These are phyloP conservation scores for Laterallus jamaicensis DNA, from an alignment of 2,113 vertebrate species.

Conservation along the genomic window DNA sequence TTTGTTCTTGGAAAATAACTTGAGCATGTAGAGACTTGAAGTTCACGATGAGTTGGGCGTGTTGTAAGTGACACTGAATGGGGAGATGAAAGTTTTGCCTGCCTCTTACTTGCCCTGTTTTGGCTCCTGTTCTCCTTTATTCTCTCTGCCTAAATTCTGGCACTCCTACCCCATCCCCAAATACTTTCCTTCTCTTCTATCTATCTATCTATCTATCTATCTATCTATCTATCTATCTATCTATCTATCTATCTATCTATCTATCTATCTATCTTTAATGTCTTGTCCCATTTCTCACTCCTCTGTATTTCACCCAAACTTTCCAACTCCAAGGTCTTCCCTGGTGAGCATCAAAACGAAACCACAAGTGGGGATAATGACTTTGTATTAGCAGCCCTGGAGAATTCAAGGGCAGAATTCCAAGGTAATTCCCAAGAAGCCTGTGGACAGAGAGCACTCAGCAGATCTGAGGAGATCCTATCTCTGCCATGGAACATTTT, in stretches of 20 bases:
- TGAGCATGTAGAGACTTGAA: background rate
- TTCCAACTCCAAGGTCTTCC: background rate
- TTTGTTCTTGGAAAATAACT: background rate
- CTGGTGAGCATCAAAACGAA: background rate
- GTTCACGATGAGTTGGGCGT: background rate
- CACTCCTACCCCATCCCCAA: background rate
- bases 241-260: no score
- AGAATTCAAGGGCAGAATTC: background rate
- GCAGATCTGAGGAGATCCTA: background rate
- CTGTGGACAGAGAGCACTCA: background rate
- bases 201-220: no score
- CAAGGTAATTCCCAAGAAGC: background rate
- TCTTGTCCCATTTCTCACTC: background rate
- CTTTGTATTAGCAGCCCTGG: background rate
- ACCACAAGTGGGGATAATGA: background rate
- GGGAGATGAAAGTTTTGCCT: background rate
- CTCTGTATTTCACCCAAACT: background rate
- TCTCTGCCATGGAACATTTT: background rate
- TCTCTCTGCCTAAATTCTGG: background rate
- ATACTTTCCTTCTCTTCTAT: background rate
- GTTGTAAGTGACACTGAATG: background rate
- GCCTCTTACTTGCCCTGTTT: background rate
- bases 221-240: no score
- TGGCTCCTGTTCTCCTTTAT: background rate
- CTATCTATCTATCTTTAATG: no score